Percentiles rank a stretch among this genome's conserved stretches.
Evolutionary conservation across 35 echinoderm and acorn worm species (phyloP).

Genomic region (Ophiothrix spiculata): DNA sequence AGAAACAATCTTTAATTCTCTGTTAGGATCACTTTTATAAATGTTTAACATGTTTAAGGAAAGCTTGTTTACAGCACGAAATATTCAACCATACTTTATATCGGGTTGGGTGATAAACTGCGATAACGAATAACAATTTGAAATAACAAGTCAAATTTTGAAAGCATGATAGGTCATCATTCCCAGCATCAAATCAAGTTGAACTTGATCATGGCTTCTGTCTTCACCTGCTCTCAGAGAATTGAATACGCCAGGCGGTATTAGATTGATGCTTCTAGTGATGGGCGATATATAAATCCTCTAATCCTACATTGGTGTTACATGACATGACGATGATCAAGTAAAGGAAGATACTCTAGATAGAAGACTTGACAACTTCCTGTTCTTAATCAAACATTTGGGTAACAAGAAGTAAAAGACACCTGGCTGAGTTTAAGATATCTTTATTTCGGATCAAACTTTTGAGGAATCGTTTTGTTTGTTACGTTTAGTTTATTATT

Average conservation of each 20-base stretch:
- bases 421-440: not conserved
- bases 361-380: not conserved
- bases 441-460: not conserved
- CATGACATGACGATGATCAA: not conserved
- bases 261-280: not conserved
- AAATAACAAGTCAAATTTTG: no score
- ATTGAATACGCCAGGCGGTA: not conserved
- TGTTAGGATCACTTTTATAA: no score
- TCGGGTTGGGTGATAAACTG: no score
- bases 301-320: not conserved
- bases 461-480: not conserved
- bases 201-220: conserved; percentile 1
- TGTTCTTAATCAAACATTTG: not conserved
- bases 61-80: no score
- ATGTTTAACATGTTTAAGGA: no score
- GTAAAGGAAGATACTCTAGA: not conserved
- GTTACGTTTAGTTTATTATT: not conserved
- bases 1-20: no score
- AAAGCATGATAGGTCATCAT: no score
- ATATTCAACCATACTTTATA: no score
- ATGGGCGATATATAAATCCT: conserved; percentile 4
- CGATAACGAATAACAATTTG: no score
- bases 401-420: not conserved
- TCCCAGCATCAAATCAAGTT: not conserved
- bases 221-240: not conserved